phyloP scores from a whole-genome alignment of 1,140 invertebrate species.

The Zaprionus nigranus region DNA sequence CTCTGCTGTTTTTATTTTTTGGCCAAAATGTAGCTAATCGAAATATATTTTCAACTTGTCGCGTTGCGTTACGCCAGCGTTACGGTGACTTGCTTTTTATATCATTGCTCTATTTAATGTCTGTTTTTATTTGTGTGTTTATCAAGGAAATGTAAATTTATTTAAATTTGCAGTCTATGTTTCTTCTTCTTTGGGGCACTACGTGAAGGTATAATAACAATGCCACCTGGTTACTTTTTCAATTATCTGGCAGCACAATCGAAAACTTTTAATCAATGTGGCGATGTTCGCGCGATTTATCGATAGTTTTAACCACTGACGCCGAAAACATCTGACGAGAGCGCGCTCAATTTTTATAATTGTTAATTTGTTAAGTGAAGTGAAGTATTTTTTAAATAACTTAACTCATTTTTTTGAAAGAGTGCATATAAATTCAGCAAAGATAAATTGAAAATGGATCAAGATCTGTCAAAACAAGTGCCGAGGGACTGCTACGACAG shows the following conservation, averaged over 20 bases:
- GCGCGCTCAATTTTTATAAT: constrained; percentile 50
- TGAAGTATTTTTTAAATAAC: background rate
- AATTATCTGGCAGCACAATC: constrained; percentile 17
- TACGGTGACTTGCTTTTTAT: constrained; percentile 40
- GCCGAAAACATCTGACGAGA: constrained; percentile 44
- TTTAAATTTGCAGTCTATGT: constrained; percentile 58
- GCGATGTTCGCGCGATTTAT: constrained; percentile 3
- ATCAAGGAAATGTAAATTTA: constrained; percentile 73
- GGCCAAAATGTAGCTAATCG: constrained; percentile 21
- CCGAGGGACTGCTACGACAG: constrained; percentile 55
- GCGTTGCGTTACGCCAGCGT: constrained; percentile 25
- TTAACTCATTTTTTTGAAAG: background rate
- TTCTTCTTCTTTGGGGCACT: constrained; percentile 37
- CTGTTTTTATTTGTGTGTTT: constrained; percentile 41
- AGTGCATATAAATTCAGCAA: background rate
- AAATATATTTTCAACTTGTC: constrained; percentile 40
- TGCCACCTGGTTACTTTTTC: constrained; percentile 19
- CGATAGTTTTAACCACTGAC: constrained; percentile 37
- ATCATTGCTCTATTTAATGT: constrained; percentile 55
- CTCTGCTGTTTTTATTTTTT: constrained; percentile 20
- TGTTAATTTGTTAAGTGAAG: constrained; percentile 6
- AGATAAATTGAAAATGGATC: constrained; percentile 44
- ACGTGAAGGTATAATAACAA: constrained; percentile 35
- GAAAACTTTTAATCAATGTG: constrained; percentile 1
- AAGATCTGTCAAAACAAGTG: constrained; percentile 55